These are phyloP conservation scores for Sthenelais limicola DNA, from an alignment of 2,888 invertebrate species.

Conservation along the genomic window DNA sequence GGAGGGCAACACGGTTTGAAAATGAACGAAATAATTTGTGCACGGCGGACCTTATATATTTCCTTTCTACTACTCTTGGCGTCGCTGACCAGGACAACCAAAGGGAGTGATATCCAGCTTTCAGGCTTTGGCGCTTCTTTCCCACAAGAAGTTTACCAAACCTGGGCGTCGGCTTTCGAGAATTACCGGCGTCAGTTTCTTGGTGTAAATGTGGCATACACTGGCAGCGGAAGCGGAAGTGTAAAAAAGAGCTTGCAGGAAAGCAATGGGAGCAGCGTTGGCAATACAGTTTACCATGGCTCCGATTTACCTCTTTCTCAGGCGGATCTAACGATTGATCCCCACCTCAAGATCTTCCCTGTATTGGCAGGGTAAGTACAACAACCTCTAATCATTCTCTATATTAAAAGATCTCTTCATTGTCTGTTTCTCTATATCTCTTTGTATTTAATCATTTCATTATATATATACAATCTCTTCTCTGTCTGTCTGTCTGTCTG, in stretches of 20 bases:
- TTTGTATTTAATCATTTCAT: too few relatives aligned
- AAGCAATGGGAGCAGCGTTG: neutral
- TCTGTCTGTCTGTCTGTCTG: too few relatives aligned
- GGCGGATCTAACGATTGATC: neutral
- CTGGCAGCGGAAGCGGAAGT: slow-evolving; percentile 43
- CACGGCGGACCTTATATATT: too few relatives aligned
- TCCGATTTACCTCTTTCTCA: neutral
- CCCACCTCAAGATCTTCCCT: slow-evolving; percentile 8
- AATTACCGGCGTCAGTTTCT: slow-evolving; percentile 31
- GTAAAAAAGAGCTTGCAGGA: neutral
- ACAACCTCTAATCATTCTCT: neutral
- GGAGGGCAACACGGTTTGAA: too few relatives aligned
- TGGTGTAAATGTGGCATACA: slow-evolving; percentile 37
- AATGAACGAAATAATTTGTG: too few relatives aligned
- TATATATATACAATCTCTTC: too few relatives aligned
- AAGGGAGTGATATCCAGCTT: neutral
- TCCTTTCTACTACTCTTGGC: neutral
- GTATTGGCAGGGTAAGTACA: slow-evolving; percentile 36
- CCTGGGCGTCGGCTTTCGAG: slow-evolving; percentile 47
- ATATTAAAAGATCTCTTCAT: too few relatives aligned
- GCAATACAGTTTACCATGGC: neutral
- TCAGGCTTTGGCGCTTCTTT: slow-evolving; percentile 47
- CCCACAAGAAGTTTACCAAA: slow-evolving; percentile 48
- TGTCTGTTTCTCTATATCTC: too few relatives aligned
- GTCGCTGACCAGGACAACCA: neutral